Conservation (phyloP, 2,113 vertebrate species). For the Egretta garzetta region DNA sequence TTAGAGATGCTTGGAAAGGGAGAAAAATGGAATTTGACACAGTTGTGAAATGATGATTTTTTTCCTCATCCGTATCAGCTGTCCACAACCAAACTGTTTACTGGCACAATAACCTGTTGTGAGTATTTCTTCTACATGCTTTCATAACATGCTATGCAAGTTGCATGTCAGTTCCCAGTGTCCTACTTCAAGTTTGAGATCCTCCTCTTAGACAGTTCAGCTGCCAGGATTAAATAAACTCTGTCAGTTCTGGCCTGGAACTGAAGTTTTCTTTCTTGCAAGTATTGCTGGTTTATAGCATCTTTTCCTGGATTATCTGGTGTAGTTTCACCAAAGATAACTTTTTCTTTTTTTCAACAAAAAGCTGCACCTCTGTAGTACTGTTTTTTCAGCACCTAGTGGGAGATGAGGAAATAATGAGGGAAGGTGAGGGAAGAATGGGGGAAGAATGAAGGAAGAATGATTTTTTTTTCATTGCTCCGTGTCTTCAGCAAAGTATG, state of each 20-base stretch:
- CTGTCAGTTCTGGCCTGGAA: not conserved
- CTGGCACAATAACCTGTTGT: not conserved
- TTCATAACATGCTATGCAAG: not conserved
- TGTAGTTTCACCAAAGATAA: not conserved
- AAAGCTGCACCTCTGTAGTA: not conserved
- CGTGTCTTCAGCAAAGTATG: not conserved
- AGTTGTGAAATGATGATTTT: not conserved
- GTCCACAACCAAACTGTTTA: not conserved
- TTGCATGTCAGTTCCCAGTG: not conserved
- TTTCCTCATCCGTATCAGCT: not conserved
- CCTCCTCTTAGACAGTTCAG: not conserved
- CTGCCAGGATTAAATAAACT: not conserved
- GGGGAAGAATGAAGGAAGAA: not conserved
- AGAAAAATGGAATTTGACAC: not conserved
- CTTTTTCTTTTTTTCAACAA: not conserved
- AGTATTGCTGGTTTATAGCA: not conserved
- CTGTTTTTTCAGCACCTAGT: not conserved
- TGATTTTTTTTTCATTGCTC: not conserved
- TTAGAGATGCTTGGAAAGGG: not conserved
- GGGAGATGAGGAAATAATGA: not conserved
- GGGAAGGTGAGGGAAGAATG: not conserved
- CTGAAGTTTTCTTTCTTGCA: not conserved
- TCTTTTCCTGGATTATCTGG: not conserved
- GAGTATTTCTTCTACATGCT: not conserved
- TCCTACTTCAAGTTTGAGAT: slow-evolving; percentile 5